These are phyloP conservation scores for Heliothis subflexa DNA, from an alignment of 1,140 invertebrate genomes.

Conservation along the genomic window DNA sequence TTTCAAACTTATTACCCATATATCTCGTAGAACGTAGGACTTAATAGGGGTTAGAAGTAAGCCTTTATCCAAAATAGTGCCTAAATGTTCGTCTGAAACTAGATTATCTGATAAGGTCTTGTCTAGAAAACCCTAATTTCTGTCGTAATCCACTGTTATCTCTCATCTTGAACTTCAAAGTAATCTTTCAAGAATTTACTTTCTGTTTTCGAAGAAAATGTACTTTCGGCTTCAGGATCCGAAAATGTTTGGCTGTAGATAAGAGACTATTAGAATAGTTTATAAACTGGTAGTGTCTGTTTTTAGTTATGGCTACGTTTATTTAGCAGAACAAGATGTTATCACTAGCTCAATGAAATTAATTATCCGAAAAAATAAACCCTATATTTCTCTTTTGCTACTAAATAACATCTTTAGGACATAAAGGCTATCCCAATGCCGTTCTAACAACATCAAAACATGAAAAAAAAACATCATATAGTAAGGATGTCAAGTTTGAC, in stretches of 20 bases:
- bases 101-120: conserved; percentile 29
- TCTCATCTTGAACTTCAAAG: conserved; percentile 5
- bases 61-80: conserved; percentile 1
- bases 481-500: too few relatives aligned
- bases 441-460: too few relatives aligned
- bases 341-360: too few relatives aligned
- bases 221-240: background rate
- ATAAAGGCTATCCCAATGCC: too few relatives aligned
- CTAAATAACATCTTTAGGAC: too few relatives aligned
- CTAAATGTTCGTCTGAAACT: conserved; percentile 3
- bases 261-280: background rate
- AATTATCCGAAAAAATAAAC: too few relatives aligned
- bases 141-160: conserved; percentile 18
- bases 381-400: too few relatives aligned
- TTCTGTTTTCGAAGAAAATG: conserved; percentile 9
- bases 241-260: background rate
- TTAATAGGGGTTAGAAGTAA: background rate
- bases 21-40: background rate
- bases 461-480: too few relatives aligned
- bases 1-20: background rate
- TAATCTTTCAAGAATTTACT: conserved; percentile 7
- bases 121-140: conserved; percentile 29
- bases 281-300: background rate
- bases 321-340: too few relatives aligned
- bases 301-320: too few relatives aligned